A percentile compares a stretch with the other conserved stretches of the same genome.
phyloP scores from a whole-genome alignment of 2,113 vertebrate genomes.

The Eudorcas thomsonii region DNA sequence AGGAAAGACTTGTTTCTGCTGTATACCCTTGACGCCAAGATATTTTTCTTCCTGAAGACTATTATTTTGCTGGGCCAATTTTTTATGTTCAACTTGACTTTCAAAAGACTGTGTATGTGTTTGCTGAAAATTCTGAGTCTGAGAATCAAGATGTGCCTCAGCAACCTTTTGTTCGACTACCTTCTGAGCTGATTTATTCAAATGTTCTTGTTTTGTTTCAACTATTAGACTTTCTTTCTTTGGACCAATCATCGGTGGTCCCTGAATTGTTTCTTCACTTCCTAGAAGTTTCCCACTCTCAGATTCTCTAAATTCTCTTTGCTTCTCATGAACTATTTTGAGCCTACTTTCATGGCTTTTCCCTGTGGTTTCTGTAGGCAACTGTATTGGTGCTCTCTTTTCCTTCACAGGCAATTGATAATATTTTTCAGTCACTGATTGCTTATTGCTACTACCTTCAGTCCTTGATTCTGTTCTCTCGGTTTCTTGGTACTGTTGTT shows the following conservation, averaged over 20 bases:
- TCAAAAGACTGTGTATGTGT: conserved; percentile 54
- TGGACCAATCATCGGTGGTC: not conserved
- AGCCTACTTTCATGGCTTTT: conserved; percentile 22
- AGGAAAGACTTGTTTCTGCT: conserved; percentile 42
- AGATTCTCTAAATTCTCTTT: conserved; percentile 58
- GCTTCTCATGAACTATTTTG: conserved; percentile 49
- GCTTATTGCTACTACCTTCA: not conserved
- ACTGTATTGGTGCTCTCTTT: conserved; percentile 38
- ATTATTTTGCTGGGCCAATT: conserved; percentile 27
- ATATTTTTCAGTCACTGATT: conserved; percentile 51
- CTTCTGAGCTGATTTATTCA: conserved; percentile 46
- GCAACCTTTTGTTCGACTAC: conserved; percentile 49
- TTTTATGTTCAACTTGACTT: conserved; percentile 57
- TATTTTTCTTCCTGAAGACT: conserved; percentile 53
- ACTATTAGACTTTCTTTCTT: conserved; percentile 51
- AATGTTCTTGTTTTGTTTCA: conserved; percentile 52
- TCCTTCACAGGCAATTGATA: conserved; percentile 7
- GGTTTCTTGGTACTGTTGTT: conserved; percentile 50
- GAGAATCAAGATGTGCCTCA: conserved; percentile 32
- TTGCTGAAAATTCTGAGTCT: conserved; percentile 51
- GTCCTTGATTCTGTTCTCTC: conserved; percentile 33
- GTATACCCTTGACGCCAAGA: not conserved
- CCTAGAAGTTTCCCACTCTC: not conserved
- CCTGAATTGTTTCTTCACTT: conserved; percentile 40
- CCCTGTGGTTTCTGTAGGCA: conserved; percentile 11